These are phyloP conservation scores for Meghimatium bilineatum DNA, from an alignment of 2,888 invertebrate genomes.

Conservation along the genomic window DNA sequence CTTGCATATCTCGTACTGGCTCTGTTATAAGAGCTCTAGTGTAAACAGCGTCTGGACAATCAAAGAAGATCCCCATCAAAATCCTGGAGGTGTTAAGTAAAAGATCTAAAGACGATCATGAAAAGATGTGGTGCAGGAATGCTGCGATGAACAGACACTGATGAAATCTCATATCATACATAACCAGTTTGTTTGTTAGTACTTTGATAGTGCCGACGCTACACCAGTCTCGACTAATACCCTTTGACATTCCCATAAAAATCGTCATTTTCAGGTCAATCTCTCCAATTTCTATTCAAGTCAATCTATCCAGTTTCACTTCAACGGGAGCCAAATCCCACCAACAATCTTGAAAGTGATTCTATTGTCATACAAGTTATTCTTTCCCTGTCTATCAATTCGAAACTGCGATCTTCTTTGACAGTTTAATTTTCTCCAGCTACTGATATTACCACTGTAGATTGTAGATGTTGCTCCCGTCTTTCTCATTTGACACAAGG, in stretches of 20 bases:
- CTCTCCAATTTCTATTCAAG: not conserved
- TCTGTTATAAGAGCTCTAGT: no score
- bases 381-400: constrained; percentile 9
- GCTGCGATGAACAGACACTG: not conserved
- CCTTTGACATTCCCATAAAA: constrained; percentile 7
- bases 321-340: not conserved
- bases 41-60: no score
- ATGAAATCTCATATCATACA: not conserved
- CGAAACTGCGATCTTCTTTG: constrained; percentile 1
- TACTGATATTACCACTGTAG: not conserved
- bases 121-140: not conserved
- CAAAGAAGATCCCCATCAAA: no score
- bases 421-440: constrained; percentile 25
- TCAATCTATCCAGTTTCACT: not conserved
- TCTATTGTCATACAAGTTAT: not conserved
- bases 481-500: not conserved
- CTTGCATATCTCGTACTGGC: no score
- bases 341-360: not conserved
- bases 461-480: constrained; percentile 17
- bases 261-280: not conserved
- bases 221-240: not conserved
- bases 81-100: not conserved
- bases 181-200: constrained; percentile 7
- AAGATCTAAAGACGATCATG: not conserved
- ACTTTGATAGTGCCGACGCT: not conserved